These are phyloP conservation scores for Microtus richardsoni DNA, from an alignment of 2,113 vertebrate species.

Conservation along the genomic window DNA sequence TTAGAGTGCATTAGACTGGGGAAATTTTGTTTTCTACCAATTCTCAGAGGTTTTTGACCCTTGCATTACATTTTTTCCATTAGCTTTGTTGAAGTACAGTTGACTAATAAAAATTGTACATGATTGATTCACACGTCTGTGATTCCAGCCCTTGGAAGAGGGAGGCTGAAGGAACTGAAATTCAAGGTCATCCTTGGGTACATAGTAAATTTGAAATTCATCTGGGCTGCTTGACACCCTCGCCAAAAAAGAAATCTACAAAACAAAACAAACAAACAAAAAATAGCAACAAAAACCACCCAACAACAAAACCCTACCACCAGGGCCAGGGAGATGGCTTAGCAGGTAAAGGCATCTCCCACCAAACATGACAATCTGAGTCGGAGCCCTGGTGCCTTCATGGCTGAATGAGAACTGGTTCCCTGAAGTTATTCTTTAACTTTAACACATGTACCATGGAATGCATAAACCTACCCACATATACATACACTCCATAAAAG, in stretches of 20 bases:
- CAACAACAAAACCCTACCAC: background rate
- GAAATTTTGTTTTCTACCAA: background rate
- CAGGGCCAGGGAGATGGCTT: background rate
- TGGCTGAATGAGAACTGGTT: background rate
- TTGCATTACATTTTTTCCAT: background rate
- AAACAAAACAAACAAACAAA: background rate
- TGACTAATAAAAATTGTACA: background rate
- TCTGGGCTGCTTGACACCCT: background rate
- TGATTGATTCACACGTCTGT: background rate
- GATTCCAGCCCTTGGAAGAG: background rate
- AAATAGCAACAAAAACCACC: background rate
- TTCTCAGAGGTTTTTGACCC: background rate
- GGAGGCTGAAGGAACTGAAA: background rate
- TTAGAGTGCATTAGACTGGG: background rate
- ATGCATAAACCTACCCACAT: background rate
- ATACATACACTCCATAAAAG: background rate
- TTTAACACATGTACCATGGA: background rate
- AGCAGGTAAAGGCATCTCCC: background rate
- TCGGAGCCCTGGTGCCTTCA: background rate
- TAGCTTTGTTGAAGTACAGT: background rate
- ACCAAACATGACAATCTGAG: background rate
- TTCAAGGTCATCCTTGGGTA: background rate
- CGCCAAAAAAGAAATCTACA: background rate
- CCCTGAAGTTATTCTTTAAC: background rate
- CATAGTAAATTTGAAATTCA: background rate